Conservation (phyloP, 1,140 invertebrate species). For the Bombus polaris region DNA sequence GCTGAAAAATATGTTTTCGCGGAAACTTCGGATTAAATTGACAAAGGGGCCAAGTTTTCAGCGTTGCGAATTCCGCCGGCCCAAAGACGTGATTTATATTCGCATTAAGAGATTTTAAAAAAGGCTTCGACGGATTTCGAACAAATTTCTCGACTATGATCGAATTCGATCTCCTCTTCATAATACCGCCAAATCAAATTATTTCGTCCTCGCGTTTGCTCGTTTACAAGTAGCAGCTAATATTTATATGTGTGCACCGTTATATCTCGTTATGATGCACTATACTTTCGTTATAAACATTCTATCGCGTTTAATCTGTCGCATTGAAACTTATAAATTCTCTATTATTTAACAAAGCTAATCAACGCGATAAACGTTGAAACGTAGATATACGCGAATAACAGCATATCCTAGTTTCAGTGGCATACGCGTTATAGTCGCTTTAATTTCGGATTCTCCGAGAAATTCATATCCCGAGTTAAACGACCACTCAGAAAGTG, state of each 20-base stretch:
- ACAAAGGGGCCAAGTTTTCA: constrained; percentile 70
- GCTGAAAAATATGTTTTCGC: constrained; percentile 71
- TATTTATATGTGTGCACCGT: background rate
- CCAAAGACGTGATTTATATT: constrained; percentile 63
- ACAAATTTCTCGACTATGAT: constrained; percentile 21
- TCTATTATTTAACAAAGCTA: background rate
- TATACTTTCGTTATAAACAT: background rate
- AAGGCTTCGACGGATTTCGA: constrained; percentile 39
- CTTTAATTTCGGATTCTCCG: background rate
- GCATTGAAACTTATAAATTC: too few relatives aligned
- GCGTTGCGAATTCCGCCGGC: constrained; percentile 58
- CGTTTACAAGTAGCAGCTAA: background rate
- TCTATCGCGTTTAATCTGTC: background rate
- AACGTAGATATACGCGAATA: background rate
- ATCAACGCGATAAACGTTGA: background rate
- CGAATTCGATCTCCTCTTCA: background rate
- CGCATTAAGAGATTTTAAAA: constrained; percentile 61
- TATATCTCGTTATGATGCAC: background rate
- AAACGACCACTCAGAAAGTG: background rate
- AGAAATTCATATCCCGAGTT: constrained; percentile 40
- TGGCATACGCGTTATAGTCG: background rate
- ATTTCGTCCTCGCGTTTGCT: too few relatives aligned
- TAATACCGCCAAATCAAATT: background rate
- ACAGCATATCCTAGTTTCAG: background rate
- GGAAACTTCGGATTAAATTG: constrained; percentile 70